Conservation (phyloP, 1,140 invertebrate species). For the Pantala flavescens region DNA sequence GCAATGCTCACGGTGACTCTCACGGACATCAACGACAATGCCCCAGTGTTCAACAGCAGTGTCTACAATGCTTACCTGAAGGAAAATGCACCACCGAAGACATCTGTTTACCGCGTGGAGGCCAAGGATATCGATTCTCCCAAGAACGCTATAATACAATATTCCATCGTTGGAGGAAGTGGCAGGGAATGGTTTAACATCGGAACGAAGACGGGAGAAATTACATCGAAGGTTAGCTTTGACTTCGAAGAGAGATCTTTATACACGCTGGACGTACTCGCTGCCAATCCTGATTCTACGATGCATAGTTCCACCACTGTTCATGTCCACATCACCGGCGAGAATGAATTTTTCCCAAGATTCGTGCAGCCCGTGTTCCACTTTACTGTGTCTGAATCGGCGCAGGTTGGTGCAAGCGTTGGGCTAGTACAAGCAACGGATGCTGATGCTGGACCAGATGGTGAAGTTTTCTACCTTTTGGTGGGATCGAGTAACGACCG, state of each 20-base stretch:
- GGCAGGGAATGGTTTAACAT: slow-evolving; percentile 70
- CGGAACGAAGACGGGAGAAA: slow-evolving; percentile 60
- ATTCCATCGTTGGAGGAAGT: slow-evolving; percentile 66
- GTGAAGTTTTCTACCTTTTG: slow-evolving; percentile 81
- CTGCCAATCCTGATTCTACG: slow-evolving; percentile 74
- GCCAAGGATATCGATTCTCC: slow-evolving; percentile 85
- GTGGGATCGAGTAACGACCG: slow-evolving; percentile 86
- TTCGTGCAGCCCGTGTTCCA: slow-evolving; percentile 87
- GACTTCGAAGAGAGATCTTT: slow-evolving; percentile 77
- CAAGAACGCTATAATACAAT: slow-evolving; percentile 80
- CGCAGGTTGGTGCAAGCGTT: slow-evolving; percentile 72
- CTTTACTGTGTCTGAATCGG: slow-evolving; percentile 88
- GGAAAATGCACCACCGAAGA: slow-evolving; percentile 70
- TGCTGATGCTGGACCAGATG: slow-evolving; percentile 83
- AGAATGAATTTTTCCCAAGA: slow-evolving; percentile 86
- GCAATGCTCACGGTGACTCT: slow-evolving; percentile 74
- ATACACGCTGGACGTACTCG: slow-evolving; percentile 71
- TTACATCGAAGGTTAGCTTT: slow-evolving; percentile 65
- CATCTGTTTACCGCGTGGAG: slow-evolving; percentile 60
- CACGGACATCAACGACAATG: slow-evolving; percentile 85
- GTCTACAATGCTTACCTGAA: slow-evolving; percentile 65
- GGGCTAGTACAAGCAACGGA: slow-evolving; percentile 83
- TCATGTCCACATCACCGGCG: slow-evolving; percentile 68
- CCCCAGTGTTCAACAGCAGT: slow-evolving; percentile 67
- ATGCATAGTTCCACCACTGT: slow-evolving; percentile 66